Percentiles rank a stretch among this genome's conserved stretches.
phyloP scores from a whole-genome alignment of 2,888 invertebrate species.

The Ophraella communa region DNA sequence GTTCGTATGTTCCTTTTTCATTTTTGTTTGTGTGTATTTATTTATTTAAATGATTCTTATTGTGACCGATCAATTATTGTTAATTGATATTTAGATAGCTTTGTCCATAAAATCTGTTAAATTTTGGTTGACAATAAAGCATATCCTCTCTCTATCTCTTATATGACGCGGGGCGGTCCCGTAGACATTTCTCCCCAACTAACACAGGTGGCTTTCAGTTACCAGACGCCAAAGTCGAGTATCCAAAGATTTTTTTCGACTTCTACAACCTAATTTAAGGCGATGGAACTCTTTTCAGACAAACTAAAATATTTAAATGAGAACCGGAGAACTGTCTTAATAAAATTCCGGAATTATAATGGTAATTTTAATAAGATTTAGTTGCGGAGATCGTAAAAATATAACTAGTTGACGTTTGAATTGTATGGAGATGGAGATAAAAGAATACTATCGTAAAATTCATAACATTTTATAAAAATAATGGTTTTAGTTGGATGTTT shows the following conservation, averaged over 20 bases:
- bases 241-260: slow-evolving; percentile 24
- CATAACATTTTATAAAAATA: slow-evolving; percentile 20
- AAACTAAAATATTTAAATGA: slow-evolving; percentile 29
- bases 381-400: slow-evolving; percentile 21
- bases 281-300: slow-evolving; percentile 14
- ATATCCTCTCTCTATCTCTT: no score
- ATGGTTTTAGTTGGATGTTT: slow-evolving; percentile 10
- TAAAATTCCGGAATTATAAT: slow-evolving; percentile 30
- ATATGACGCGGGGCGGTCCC: no score
- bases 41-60: no score
- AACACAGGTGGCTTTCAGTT: slow-evolving; percentile 29
- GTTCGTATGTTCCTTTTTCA: no score
- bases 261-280: slow-evolving; percentile 27
- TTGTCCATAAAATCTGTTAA: no score
- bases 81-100: no score
- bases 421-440: slow-evolving; percentile 25
- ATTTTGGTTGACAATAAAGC: no score
- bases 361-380: slow-evolving; percentile 32
- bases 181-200: neutral
- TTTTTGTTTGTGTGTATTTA: no score
- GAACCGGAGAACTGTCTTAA: slow-evolving; percentile 31
- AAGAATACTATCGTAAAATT: slow-evolving; percentile 23
- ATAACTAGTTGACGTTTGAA: slow-evolving; percentile 18
- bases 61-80: no score
- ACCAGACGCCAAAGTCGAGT: slow-evolving; percentile 23